Conservation (phyloP, 2,797 vertebrate genomes). For the Myotis pilosus region DNA sequence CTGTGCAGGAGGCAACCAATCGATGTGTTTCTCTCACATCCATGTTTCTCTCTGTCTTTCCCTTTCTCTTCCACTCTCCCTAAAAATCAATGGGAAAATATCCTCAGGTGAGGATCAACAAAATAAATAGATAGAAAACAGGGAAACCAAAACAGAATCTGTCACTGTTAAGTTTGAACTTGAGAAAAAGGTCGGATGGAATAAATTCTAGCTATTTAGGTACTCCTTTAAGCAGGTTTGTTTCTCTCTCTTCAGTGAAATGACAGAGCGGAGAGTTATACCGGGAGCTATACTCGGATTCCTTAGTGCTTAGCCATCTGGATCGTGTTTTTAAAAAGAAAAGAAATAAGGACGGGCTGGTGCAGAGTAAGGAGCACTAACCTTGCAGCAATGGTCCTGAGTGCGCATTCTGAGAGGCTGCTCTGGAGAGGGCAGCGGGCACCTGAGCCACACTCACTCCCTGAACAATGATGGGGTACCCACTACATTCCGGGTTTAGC, state of each 20-base stretch:
- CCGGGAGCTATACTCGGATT: neutral
- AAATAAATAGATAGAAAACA: neutral
- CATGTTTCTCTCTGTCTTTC: too few relatives aligned
- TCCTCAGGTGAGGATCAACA: too few relatives aligned
- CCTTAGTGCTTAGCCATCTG: neutral
- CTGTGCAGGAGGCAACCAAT: too few relatives aligned
- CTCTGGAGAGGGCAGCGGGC: neutral
- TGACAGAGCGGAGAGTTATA: neutral
- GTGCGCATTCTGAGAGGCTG: neutral
- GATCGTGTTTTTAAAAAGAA: neutral
- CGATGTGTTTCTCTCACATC: too few relatives aligned
- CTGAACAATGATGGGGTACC: neutral
- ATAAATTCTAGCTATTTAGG: neutral
- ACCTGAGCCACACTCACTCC: neutral
- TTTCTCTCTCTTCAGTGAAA: neutral
- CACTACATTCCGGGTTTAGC: neutral
- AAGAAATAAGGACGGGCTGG: neutral
- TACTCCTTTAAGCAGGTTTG: neutral
- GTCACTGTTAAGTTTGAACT: constrained; percentile 40
- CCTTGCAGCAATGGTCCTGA: neutral
- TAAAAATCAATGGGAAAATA: too few relatives aligned
- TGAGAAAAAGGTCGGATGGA: neutral
- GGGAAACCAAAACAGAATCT: constrained; percentile 48
- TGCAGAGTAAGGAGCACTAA: neutral
- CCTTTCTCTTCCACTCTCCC: too few relatives aligned